Conservation (phyloP, 2,888 invertebrate species). For the Poecilobothrus nobilitatus region DNA sequence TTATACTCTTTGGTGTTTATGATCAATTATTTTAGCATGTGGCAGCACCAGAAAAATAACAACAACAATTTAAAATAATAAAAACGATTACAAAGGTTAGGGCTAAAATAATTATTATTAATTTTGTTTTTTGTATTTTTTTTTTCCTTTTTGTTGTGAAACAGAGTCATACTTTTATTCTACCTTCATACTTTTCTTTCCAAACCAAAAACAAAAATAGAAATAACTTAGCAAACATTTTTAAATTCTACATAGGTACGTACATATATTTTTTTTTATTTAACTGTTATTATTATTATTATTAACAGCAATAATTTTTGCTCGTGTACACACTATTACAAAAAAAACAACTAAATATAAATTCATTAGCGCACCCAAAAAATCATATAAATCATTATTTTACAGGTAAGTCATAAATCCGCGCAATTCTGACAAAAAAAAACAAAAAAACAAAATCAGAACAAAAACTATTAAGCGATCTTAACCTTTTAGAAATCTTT, state of each 20-base stretch:
- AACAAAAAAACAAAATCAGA: neutral
- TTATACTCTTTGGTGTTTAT: too few relatives aligned
- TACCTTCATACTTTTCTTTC: too few relatives aligned
- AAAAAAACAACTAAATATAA: neutral
- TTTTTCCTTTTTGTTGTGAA: too few relatives aligned
- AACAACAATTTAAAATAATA: neutral
- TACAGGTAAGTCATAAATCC: slow-evolving; percentile 1
- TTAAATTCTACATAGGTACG: too few relatives aligned
- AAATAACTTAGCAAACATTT: too few relatives aligned
- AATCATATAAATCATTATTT: neutral
- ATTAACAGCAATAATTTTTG: neutral
- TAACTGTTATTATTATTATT: neutral
- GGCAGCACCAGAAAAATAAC: neutral
- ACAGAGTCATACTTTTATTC: too few relatives aligned
- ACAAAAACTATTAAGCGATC: neutral
- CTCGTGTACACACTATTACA: neutral
- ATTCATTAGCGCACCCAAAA: slow-evolving; percentile 4
- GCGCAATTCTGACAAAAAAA: neutral
- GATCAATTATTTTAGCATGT: too few relatives aligned
- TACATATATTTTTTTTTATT: too few relatives aligned
- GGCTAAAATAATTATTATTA: neutral
- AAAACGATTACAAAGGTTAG: neutral
- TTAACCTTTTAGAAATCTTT: neutral
- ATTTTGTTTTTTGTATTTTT: too few relatives aligned
- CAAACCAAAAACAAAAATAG: too few relatives aligned